Evolutionary conservation across 2,113 vertebrate species (phyloP).

Genomic region (Zosterops hypoxanthus): DNA sequence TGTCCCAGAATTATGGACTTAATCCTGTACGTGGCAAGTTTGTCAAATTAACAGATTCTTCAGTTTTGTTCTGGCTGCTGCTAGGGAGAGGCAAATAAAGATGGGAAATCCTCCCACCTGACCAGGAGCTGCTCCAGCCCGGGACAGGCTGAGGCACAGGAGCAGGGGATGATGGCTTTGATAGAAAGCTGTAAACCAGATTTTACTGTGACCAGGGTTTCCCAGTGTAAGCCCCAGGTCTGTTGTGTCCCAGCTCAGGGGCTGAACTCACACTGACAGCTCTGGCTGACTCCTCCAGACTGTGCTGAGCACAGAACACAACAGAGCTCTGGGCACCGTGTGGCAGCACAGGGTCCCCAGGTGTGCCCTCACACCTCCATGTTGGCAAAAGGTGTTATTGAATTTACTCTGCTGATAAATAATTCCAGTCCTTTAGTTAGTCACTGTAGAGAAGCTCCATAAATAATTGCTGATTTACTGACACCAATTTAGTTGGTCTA

Average conservation of each 20-base stretch:
- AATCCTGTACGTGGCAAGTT: neutral
- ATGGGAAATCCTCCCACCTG: neutral
- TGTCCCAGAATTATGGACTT: neutral
- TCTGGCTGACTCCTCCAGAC: neutral
- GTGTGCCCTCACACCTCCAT: accelerated
- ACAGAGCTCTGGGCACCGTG: accelerated
- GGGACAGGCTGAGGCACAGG: neutral
- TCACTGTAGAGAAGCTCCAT: neutral
- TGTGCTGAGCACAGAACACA: neutral
- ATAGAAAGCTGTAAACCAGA: neutral
- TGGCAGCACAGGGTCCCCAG: neutral
- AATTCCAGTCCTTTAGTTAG: neutral
- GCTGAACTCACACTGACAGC: neutral
- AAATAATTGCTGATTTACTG: conserved; percentile 44
- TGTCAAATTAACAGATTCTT: neutral
- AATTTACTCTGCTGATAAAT: neutral
- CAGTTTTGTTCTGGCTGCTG: neutral
- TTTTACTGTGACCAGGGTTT: too few relatives aligned
- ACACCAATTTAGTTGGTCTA: conserved; percentile 23
- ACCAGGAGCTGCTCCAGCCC: neutral
- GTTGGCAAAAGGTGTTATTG: neutral
- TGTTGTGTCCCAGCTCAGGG: accelerated
- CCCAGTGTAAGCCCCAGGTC: neutral
- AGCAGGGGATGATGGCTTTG: neutral
- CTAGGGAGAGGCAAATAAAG: neutral